A percentile compares a stretch with the other conserved stretches of the same genome.
Conservation (phyloP, 1,140 invertebrate species). For the Anadara kagoshimensis region DNA sequence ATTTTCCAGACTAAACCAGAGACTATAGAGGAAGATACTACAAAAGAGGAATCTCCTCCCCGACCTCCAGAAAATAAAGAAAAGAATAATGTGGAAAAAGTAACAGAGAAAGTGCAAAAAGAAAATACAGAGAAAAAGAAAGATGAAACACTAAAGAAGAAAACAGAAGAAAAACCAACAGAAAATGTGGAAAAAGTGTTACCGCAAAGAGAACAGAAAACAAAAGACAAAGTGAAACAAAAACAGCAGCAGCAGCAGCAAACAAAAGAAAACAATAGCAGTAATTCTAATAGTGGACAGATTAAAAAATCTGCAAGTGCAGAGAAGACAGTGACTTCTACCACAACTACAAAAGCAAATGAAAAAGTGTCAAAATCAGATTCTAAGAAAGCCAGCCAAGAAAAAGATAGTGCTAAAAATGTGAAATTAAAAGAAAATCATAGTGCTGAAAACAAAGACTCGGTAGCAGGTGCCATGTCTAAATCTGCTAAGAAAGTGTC, state of each 20-base stretch:
- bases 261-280: background rate
- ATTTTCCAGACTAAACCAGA: background rate
- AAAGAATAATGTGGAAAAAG: conserved; percentile 4
- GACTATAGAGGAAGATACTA: background rate
- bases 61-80: conserved; percentile 12
- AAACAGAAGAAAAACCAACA: conserved; percentile 10
- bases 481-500: conserved; percentile 23
- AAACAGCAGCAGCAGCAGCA: conserved; percentile 1
- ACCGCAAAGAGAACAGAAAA: too few relatives aligned
- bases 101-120: background rate
- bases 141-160: conserved; percentile 2
- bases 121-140: conserved; percentile 3
- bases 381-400: conserved; percentile 7
- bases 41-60: background rate
- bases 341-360: background rate
- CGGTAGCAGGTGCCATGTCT: background rate
- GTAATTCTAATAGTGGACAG: background rate
- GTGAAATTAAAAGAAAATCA: too few relatives aligned
- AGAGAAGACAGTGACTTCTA: conserved; percentile 6
- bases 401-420: conserved; percentile 30
- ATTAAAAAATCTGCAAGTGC: conserved; percentile 5
- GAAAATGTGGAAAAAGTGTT: conserved; percentile 1
- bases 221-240: background rate
- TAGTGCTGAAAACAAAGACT: background rate
- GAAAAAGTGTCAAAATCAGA: background rate